These are phyloP conservation scores for Helarctos malayanus DNA, from an alignment of 2,797 vertebrate species.

Conservation along the genomic window DNA sequence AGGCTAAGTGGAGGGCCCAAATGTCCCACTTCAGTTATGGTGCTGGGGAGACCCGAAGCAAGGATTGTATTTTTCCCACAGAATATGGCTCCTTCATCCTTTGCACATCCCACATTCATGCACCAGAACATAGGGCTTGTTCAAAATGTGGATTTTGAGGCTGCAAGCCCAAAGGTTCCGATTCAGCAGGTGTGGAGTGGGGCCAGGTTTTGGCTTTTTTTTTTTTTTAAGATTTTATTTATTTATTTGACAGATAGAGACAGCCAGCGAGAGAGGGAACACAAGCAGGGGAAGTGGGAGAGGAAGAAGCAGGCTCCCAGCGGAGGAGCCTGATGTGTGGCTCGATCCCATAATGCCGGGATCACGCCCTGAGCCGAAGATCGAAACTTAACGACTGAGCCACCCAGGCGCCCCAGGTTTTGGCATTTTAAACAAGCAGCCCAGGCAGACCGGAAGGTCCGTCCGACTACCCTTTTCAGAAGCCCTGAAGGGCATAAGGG, in stretches of 20 bases:
- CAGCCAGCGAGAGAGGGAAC: too few relatives aligned
- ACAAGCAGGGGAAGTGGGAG: too few relatives aligned
- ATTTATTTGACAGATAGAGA: too few relatives aligned
- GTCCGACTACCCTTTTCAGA: not conserved
- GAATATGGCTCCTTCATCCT: not conserved
- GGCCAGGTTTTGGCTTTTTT: not conserved
- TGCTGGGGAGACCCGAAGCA: not conserved
- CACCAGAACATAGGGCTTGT: not conserved
- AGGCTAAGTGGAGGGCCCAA: not conserved
- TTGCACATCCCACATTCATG: not conserved
- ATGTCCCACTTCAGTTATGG: not conserved
- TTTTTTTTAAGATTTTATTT: too few relatives aligned
- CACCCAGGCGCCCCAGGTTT: not conserved
- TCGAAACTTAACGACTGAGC: too few relatives aligned
- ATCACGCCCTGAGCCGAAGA: too few relatives aligned
- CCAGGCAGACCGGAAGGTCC: not conserved
- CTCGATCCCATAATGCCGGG: too few relatives aligned
- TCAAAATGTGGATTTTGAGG: not conserved
- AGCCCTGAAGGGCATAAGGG: not conserved
- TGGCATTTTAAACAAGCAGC: constrained; percentile 18
- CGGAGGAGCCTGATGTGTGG: too few relatives aligned
- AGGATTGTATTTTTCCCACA: not conserved
- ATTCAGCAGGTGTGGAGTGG: not conserved
- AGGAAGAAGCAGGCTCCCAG: too few relatives aligned
- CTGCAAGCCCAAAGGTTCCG: not conserved